Base-by-base conservation (phyloP, 1,140 invertebrate species). In the Formica selysi region DNA sequence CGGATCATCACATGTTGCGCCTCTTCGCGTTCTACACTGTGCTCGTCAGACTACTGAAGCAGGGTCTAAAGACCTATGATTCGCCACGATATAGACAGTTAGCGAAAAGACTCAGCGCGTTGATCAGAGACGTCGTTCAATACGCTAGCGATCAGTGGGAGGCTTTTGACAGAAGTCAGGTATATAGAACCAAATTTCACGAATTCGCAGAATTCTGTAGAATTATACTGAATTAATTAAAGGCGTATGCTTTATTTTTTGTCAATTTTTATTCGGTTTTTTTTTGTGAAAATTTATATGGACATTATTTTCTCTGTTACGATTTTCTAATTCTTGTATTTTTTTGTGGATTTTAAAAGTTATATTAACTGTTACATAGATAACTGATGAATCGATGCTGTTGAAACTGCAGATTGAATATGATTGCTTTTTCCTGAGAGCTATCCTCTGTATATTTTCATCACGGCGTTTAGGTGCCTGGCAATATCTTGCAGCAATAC, bases 401-500 rank as follows among this genome's bases (percentile, higher is more conserved):
- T 91, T 95, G 61, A 96, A 97, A 78, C 94, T 98, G 16, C 97
- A 97, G 92, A 94, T 96, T 2, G 97, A 98, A 92, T 97, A 97
- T 92, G 97, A 98, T 93, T 96, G 96, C 36, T 96, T 98, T 68
- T 97, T 98, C 70, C 90, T 97, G 32, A 95, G 96, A 81, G 96
- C 97, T n/a, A 96, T 96, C 19, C 95, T 96, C 48, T 96, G 96
- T 76, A 97, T 98, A 74, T 97, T 97, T 91, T 96, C 96, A 1
- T 97, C 97, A 0, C 96, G 97, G 70, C 97, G 97, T 88, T 95
- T 98, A 61, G 97, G 97, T 10, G 97, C 97, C 5, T 98, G 97
- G 97, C 98, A 98, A 93, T 98, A 98, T 95, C 96, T 98, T 78
- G 97, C 97, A 61, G 96, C 97, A 57, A 95, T 98, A 90, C 98